Evolutionary conservation across 2,113 vertebrate species (phyloP).

Genomic region (Laticauda colubrina): DNA sequence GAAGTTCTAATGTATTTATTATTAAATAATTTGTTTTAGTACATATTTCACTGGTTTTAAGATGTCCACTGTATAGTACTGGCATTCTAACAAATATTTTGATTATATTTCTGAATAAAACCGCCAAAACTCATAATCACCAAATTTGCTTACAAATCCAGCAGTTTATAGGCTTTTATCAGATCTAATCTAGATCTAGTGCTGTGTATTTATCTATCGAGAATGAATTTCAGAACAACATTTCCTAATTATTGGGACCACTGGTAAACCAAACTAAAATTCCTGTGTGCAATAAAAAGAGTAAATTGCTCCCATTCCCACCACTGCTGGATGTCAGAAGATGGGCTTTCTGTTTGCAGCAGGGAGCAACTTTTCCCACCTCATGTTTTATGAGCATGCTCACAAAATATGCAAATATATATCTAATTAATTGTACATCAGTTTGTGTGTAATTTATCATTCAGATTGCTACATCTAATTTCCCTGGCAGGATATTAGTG

Average conservation of each 20-base stretch:
- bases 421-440: neutral
- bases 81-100: neutral
- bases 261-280: neutral
- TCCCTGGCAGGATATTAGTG: conserved; percentile 16
- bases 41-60: neutral
- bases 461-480: neutral
- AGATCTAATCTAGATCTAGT: neutral
- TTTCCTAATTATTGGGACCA: neutral
- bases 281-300: neutral
- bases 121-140: neutral
- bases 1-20: neutral
- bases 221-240: neutral
- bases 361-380: neutral
- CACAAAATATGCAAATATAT: neutral
- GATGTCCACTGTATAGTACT: neutral
- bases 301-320: neutral
- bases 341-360: neutral
- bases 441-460: neutral
- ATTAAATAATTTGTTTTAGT: neutral
- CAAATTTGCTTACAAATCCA: neutral
- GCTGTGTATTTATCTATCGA: neutral
- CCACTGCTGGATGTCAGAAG: neutral
- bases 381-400: neutral
- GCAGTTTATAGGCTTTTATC: neutral
- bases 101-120: neutral